phyloP scores from a whole-genome alignment of 2,888 invertebrate species.

The Caenorhabditis macrosperma region DNA sequence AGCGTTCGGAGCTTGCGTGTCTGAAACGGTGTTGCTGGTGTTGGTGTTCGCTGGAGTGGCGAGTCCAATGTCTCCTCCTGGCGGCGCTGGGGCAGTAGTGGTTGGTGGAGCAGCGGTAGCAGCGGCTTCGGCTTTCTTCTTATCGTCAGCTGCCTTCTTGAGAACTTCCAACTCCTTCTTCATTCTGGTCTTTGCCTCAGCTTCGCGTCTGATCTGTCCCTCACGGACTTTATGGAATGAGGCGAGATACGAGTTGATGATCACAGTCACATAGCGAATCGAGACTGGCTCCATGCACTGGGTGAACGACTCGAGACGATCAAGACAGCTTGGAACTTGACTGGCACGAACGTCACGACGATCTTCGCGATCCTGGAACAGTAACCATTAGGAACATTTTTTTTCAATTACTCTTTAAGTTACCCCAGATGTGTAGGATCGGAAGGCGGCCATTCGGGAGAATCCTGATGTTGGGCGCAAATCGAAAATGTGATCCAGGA shows the following conservation, averaged over 20 bases:
- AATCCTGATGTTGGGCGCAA: conserved; percentile 17
- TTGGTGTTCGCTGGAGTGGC: conserved; percentile 43
- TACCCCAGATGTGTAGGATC: conserved; percentile 24
- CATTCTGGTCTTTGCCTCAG: conserved; percentile 43
- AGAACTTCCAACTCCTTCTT: conserved; percentile 43
- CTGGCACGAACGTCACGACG: conserved; percentile 41
- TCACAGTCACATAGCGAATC: conserved; percentile 56
- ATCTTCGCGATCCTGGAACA: conserved; percentile 37
- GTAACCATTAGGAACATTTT: neutral
- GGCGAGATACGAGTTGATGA: conserved; percentile 55
- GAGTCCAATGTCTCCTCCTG: conserved; percentile 25
- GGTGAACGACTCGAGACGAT: conserved; percentile 62
- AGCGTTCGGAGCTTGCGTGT: conserved; percentile 42
- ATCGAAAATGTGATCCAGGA: conserved; percentile 52
- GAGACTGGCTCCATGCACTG: conserved; percentile 66
- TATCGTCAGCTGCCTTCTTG: conserved; percentile 37
- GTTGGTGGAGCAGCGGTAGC: conserved; percentile 1
- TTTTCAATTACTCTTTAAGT: too few relatives aligned
- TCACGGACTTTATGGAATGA: conserved; percentile 16
- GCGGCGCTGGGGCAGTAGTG: conserved; percentile 11
- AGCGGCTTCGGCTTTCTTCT: conserved; percentile 28
- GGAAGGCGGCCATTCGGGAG: conserved; percentile 10
- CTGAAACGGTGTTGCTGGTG: conserved; percentile 50
- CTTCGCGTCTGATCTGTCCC: conserved; percentile 28
- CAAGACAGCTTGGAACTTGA: conserved; percentile 60